phyloP scores from a whole-genome alignment of 2,797 vertebrate species.

The Lindbergichthys nudifrons region DNA sequence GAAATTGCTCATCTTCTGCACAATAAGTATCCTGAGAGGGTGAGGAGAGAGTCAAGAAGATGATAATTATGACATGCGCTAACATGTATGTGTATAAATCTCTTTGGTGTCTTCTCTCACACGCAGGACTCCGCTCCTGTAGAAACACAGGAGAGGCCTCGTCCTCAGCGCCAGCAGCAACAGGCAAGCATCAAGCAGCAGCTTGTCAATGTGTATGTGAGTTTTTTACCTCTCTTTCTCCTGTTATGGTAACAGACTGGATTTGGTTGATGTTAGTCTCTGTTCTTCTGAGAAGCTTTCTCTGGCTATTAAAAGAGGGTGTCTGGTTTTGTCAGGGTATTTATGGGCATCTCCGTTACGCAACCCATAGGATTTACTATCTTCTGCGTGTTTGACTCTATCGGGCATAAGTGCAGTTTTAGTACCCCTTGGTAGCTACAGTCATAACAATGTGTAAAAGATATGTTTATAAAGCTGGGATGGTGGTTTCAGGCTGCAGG shows the following conservation, averaged over 20 bases:
- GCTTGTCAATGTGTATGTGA: slow-evolving; percentile 85
- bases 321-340: slow-evolving; percentile 67
- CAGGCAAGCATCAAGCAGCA: slow-evolving; percentile 79
- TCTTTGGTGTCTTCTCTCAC: slow-evolving; percentile 21
- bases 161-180: slow-evolving; percentile 70
- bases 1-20: slow-evolving; percentile 70
- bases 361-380: slow-evolving; percentile 54
- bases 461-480: slow-evolving; percentile 75
- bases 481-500: slow-evolving; percentile 77
- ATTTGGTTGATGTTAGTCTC: slow-evolving; percentile 63
- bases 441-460: slow-evolving; percentile 65
- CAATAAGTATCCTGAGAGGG: slow-evolving; percentile 68
- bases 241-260: slow-evolving; percentile 74
- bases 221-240: slow-evolving; percentile 67
- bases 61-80: not conserved
- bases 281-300: slow-evolving; percentile 65
- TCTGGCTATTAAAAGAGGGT: slow-evolving; percentile 65
- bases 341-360: slow-evolving; percentile 65
- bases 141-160: slow-evolving; percentile 71
- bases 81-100: not conserved
- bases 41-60: slow-evolving; percentile 49
- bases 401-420: slow-evolving; percentile 78
- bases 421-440: slow-evolving; percentile 70
- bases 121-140: slow-evolving; percentile 69
- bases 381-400: slow-evolving; percentile 44